Conservation (phyloP, 23 tunicate genomes). For the Ascidia mentula region DNA sequence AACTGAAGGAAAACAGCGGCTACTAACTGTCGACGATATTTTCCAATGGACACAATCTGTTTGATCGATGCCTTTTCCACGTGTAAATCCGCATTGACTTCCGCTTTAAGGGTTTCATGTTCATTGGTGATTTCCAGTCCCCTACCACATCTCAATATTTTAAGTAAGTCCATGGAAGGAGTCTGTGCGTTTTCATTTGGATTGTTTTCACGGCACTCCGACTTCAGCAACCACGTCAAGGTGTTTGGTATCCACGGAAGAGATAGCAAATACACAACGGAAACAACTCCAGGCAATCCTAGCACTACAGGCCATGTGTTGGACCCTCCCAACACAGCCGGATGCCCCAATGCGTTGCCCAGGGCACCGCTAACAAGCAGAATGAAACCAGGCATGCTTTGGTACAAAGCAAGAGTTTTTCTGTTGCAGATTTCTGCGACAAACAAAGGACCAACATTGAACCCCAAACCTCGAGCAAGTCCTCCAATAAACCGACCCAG, state of each 20-base stretch:
- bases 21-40: conserved; percentile 33
- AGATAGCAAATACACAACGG: conserved; percentile 18
- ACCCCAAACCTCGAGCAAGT: conserved; percentile 40
- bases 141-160: not conserved
- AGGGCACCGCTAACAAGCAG: conserved; percentile 20
- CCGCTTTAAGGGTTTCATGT: not conserved
- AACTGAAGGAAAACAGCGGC: conserved; percentile 8
- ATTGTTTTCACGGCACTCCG: not conserved
- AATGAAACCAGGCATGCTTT: not conserved
- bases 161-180: conserved; percentile 8
- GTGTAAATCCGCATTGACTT: conserved; percentile 9
- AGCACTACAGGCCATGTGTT: conserved; percentile 17
- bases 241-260: conserved; percentile 38
- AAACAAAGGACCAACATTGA: conserved; percentile 22
- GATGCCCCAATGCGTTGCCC: conserved; percentile 15
- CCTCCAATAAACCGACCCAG: conserved; percentile 45
- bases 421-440: conserved; percentile 22
- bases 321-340: conserved; percentile 18
- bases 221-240: conserved; percentile 23
- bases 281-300: conserved; percentile 21
- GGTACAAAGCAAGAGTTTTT: conserved; percentile 20
- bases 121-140: not conserved
- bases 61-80: conserved; percentile 10
- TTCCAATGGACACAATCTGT: conserved; percentile 10
- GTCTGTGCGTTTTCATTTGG: not conserved